phyloP scores from a whole-genome alignment of 2,797 vertebrate genomes.

The Tinamus major region DNA sequence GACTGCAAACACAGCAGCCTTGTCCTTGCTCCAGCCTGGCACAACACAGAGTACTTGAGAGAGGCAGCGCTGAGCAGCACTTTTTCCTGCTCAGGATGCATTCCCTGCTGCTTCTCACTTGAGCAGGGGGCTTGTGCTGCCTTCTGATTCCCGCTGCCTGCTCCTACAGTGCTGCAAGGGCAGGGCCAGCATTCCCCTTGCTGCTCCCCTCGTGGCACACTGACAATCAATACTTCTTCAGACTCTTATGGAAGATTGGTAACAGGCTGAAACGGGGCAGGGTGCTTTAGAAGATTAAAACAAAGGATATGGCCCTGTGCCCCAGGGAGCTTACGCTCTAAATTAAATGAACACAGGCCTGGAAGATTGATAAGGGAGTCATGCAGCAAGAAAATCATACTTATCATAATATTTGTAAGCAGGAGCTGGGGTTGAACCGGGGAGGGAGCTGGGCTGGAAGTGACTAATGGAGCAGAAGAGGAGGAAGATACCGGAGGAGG shows the following conservation, averaged over 20 bases:
- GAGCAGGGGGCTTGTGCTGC: not conserved
- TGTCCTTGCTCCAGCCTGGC: not conserved
- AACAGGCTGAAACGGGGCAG: constrained; percentile 9
- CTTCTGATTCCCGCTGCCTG: not conserved
- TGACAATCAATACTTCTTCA: constrained; percentile 7
- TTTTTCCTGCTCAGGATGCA: not conserved
- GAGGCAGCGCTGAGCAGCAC: not conserved
- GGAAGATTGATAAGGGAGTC: constrained; percentile 59
- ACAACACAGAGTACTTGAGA: not conserved
- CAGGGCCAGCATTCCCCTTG: not conserved
- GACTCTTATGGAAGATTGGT: constrained; percentile 55
- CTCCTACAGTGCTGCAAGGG: not conserved
- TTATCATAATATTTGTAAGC: constrained; percentile 53
- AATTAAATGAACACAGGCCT: constrained; percentile 46
- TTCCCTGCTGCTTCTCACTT: not conserved
- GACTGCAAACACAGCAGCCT: not conserved
- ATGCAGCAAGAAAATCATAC: constrained; percentile 52
- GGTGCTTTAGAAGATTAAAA: constrained; percentile 65
- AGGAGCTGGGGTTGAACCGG: constrained; percentile 33
- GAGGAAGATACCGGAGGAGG: not conserved
- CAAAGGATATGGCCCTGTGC: constrained; percentile 44
- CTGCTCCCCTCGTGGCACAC: not conserved
- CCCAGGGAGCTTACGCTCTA: not conserved
- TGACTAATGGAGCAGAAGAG: constrained; percentile 6
- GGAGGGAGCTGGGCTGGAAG: not conserved